Conservation (phyloP, 2,797 vertebrate species). For the Siniperca obscura region DNA sequence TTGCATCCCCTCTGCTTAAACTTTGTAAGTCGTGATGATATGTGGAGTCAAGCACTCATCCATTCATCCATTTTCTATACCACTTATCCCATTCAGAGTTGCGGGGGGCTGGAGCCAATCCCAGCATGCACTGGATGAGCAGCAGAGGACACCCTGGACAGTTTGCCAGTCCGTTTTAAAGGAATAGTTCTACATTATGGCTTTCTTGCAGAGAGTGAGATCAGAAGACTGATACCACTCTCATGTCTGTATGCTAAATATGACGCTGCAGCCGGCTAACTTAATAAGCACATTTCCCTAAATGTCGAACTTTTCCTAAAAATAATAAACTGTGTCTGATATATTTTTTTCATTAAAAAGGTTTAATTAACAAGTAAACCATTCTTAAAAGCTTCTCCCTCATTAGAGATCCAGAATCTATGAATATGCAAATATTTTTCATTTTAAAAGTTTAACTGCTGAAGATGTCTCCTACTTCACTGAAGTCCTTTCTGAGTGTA, state of each 20-base stretch:
- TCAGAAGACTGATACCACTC: not conserved
- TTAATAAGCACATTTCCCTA: not conserved
- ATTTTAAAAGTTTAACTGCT: no score
- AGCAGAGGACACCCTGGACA: not conserved
- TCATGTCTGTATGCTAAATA: not conserved
- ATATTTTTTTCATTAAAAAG: no score
- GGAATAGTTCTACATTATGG: not conserved
- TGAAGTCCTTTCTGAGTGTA: not conserved
- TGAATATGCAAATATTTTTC: no score
- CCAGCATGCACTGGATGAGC: slow-evolving; percentile 6
- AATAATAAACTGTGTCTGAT: not conserved
- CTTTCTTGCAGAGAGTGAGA: not conserved
- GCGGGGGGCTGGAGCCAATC: not conserved
- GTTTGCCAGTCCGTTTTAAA: not conserved
- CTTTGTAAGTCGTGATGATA: not conserved
- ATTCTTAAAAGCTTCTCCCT: not conserved
- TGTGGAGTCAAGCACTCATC: not conserved
- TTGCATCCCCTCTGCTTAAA: slow-evolving; percentile 1
- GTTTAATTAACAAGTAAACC: not conserved
- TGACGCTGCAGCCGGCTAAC: no score
- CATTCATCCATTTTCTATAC: not conserved
- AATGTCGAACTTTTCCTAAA: not conserved
- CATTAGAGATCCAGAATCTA: not conserved
- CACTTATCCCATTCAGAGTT: not conserved
- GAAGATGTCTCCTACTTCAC: not conserved